Evolutionary conservation across 2,797 vertebrate genomes (phyloP).

Genomic region (Rhincodon typus): DNA sequence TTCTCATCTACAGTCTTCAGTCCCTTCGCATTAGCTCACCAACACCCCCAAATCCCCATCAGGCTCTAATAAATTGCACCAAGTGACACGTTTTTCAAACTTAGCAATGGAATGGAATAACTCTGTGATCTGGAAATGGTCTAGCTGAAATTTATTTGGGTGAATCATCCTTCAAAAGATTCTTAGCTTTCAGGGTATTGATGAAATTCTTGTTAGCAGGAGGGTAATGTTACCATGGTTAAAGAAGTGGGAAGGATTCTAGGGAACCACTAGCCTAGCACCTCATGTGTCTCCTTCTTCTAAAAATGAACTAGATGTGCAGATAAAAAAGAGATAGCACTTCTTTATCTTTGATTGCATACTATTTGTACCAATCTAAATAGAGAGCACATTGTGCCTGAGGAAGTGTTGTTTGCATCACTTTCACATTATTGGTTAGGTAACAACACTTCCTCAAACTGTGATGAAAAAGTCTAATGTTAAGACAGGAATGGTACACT

Average conservation of each 20-base stretch:
- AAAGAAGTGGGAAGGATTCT: neutral
- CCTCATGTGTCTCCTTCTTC: too few species aligned
- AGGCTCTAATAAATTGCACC: neutral
- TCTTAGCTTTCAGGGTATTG: neutral
- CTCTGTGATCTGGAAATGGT: too few species aligned
- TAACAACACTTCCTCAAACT: neutral
- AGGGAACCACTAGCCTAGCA: too few species aligned
- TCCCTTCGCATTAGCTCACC: too few species aligned
- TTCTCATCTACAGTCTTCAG: too few species aligned
- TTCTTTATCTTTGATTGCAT: too few species aligned
- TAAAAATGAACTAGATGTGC: too few species aligned
- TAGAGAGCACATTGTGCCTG: too few species aligned
- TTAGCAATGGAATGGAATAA: neutral
- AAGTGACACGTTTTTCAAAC: neutral
- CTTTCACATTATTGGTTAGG: neutral
- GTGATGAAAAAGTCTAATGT: neutral
- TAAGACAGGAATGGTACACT: neutral
- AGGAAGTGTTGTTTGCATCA: neutral
- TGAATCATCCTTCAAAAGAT: neutral
- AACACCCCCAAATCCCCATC: too few species aligned
- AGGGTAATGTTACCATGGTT: neutral
- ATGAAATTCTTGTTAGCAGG: neutral
- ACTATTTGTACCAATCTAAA: too few species aligned
- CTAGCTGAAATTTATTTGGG: neutral
- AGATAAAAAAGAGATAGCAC: too few species aligned